These are phyloP conservation scores for Etheostoma cragini DNA, from an alignment of 2,113 vertebrate genomes.

Conservation along the genomic window DNA sequence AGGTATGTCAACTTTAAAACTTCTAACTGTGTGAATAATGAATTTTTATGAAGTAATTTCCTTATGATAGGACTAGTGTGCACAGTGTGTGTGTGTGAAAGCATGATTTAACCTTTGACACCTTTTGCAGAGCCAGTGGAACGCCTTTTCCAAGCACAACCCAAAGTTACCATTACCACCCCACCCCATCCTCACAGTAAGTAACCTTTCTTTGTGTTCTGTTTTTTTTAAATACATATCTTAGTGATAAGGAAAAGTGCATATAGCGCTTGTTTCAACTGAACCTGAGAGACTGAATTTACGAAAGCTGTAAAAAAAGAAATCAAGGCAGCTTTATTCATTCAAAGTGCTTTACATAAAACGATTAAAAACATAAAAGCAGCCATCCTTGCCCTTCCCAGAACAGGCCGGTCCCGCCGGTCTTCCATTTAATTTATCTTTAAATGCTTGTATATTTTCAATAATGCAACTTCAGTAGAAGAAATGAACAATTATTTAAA, in stretches of 20 bases:
- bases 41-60: neutral
- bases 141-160: neutral
- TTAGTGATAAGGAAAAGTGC: neutral
- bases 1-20: too few species aligned
- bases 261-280: neutral
- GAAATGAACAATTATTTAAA: too few species aligned
- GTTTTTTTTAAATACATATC: neutral
- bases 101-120: neutral
- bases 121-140: neutral
- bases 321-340: too few species aligned
- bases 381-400: too few species aligned
- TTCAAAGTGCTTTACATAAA: too few species aligned
- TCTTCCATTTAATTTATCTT: too few species aligned
- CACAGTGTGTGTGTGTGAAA: neutral
- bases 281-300: neutral
- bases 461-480: too few species aligned
- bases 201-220: neutral
- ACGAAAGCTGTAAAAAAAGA: neutral
- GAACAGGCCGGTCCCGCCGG: too few species aligned
- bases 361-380: too few species aligned
- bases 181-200: neutral
- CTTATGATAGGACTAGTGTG: neutral
- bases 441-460: too few species aligned
- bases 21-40: too few species aligned
- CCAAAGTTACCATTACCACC: fast-evolving